Evolutionary conservation across 1,140 invertebrate species (phyloP), one percentile per base, ranked within the genome.

Genomic region (Odontomachus brunneus): DNA sequence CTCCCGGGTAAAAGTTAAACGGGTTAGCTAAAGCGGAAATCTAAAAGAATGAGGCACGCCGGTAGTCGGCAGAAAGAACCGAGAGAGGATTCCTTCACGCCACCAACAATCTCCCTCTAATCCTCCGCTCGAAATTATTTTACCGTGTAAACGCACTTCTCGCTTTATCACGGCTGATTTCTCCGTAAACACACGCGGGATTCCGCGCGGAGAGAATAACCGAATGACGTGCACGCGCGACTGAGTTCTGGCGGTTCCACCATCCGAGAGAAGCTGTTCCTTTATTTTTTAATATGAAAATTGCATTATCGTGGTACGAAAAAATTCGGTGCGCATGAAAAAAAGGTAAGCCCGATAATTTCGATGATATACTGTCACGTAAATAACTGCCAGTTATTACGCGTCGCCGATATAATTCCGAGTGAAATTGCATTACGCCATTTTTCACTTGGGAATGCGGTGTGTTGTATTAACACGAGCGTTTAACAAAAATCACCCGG

Each of bases 1-100:
- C 59, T 63, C 49, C 62, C 51, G 73, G 83, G 83, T 82, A 85
- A 83, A 88, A 85, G 83, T 80, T 88, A 88, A 88, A 88, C 81
- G 76, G 73, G 75, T 88, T 87, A 87, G 67, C 72, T 51, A 59
- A 83, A 60, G 66, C 26, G 44, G 22, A 83, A 63, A 44, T 84
- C 80, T 51, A 55, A 57, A 55, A 60, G 51, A 60, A 76, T 62
- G 65, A 53, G 71, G 15, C 62, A 51, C 71, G 63, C 49, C 57
- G 71, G 38, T 44, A 75, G 66, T 82, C 82, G 84, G 80, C 24
- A 48, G 73, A 59, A 51, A 74, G 24, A 55, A n/a, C 38, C 7
- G 9, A 72, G 49, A 51, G 44, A 74, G 57, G 14, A 72, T 84
- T 82, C 38, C 53, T 26, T 78, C 57, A 26, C 49, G 15, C 26